Conservation (phyloP, 2,797 vertebrate genomes). For the Characodon lateralis region DNA sequence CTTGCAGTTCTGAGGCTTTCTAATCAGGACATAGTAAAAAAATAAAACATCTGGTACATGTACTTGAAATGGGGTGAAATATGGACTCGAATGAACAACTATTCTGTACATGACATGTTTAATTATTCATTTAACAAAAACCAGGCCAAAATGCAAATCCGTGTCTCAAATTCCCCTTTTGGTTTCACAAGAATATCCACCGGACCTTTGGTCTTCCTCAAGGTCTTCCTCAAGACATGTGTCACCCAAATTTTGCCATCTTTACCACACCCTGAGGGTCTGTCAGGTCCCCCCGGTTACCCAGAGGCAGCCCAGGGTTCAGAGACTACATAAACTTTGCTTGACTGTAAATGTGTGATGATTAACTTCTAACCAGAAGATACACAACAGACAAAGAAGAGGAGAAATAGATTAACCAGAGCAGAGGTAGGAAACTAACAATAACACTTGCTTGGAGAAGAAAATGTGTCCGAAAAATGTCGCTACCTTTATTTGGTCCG, state of each 20-base stretch:
- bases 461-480: not conserved
- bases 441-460: not conserved
- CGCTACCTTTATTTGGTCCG: not conserved
- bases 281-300: not conserved
- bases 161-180: not conserved
- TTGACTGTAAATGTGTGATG: not conserved
- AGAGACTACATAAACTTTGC: not conserved
- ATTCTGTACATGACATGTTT: not conserved
- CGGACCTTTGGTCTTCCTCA: not conserved
- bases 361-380: not conserved
- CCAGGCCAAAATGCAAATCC: not conserved
- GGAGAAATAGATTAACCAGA: not conserved
- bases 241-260: not conserved
- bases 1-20: not conserved
- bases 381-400: not conserved
- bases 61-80: slow-evolving; percentile 6
- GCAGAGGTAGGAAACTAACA: not conserved
- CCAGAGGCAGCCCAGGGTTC: not conserved
- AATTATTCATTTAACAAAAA: slow-evolving; percentile 9
- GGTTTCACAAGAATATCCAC: not conserved
- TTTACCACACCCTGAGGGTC: not conserved
- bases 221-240: not conserved
- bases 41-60: slow-evolving; percentile 2
- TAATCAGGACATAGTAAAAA: slow-evolving; percentile 3
- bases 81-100: not conserved